Percentiles rank a stretch among this genome's conserved stretches.
These are phyloP conservation scores for Eufriesea mexicana DNA, from an alignment of 1,140 invertebrate species.

Conservation along the genomic window DNA sequence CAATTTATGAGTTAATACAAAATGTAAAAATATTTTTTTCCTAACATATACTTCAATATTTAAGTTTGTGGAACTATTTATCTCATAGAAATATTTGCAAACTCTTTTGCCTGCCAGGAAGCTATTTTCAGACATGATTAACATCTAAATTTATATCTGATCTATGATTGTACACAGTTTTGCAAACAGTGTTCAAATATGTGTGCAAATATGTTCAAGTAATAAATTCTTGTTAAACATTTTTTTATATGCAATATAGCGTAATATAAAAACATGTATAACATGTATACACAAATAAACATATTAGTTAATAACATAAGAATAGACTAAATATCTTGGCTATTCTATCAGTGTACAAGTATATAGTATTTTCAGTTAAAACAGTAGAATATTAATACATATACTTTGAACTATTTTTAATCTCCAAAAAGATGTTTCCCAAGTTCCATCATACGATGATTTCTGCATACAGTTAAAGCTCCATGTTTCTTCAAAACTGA, in stretches of 20 bases:
- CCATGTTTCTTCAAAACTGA: constrained; percentile 92
- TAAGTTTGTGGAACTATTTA: constrained; percentile 26
- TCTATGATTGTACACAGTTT: constrained; percentile 46
- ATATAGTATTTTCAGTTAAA: constrained; percentile 7
- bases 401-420: constrained; percentile 79
- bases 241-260: neutral
- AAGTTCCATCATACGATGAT: constrained; percentile 93
- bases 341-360: constrained; percentile 2
- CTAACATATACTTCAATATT: constrained; percentile 20
- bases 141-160: constrained; percentile 70
- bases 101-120: constrained; percentile 61
- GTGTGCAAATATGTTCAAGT: too few species aligned
- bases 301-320: constrained; percentile 1
- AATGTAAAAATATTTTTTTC: constrained; percentile 27
- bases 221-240: neutral
- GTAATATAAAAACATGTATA: neutral
- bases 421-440: constrained; percentile 93
- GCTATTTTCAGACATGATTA: constrained; percentile 75
- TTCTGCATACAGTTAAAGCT: constrained; percentile 90
- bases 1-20: constrained; percentile 7
- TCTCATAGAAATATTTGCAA: constrained; percentile 24
- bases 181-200: constrained; percentile 2
- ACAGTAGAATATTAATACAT: neutral
- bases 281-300: neutral
- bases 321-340: neutral